A percentile compares a stretch with the other conserved stretches of the same genome.
Evolutionary conservation across 2,888 invertebrate species (phyloP).

Genomic region (Drosophila flavopinicola): DNA sequence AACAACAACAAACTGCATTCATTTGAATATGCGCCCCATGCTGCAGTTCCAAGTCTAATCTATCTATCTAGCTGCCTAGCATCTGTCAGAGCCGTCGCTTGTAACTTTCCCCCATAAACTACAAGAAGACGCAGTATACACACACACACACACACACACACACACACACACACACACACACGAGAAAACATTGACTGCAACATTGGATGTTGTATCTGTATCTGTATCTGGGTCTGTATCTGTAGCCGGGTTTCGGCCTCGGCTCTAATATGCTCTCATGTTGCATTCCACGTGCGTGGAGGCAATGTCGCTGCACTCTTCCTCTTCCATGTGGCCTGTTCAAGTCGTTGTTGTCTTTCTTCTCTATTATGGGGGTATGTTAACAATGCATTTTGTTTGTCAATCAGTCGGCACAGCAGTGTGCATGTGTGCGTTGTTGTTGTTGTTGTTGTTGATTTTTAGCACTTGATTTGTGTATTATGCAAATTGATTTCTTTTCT

Average conservation of each 20-base stretch:
- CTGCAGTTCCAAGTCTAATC: conserved; percentile 52
- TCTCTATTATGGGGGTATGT: conserved; percentile 49
- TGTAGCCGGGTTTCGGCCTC: conserved; percentile 24
- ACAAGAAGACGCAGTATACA: conserved; percentile 47
- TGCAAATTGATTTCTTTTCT: conserved; percentile 72
- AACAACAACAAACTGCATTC: conserved; percentile 61
- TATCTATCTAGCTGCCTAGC: conserved; percentile 69
- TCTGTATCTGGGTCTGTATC: conserved; percentile 24
- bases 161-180: conserved; percentile 1
- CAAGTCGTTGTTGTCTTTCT: conserved; percentile 34
- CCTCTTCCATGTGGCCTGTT: background rate
- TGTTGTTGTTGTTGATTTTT: conserved; percentile 30
- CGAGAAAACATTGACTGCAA: conserved; percentile 65
- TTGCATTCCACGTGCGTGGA: conserved; percentile 57
- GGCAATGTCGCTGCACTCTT: conserved; percentile 31
- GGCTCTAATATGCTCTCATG: conserved; percentile 35
- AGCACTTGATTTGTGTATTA: conserved; percentile 59
- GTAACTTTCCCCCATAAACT: conserved; percentile 79
- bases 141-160: conserved; percentile 29
- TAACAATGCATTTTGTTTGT: conserved; percentile 75
- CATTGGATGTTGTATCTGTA: conserved; percentile 34
- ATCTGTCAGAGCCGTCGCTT: conserved; percentile 71
- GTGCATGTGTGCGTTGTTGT: conserved; percentile 10
- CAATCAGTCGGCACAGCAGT: conserved; percentile 53
- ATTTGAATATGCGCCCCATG: conserved; percentile 70